Base-by-base conservation (phyloP, 1,140 invertebrate species). In the Aphis craccivora region DNA sequence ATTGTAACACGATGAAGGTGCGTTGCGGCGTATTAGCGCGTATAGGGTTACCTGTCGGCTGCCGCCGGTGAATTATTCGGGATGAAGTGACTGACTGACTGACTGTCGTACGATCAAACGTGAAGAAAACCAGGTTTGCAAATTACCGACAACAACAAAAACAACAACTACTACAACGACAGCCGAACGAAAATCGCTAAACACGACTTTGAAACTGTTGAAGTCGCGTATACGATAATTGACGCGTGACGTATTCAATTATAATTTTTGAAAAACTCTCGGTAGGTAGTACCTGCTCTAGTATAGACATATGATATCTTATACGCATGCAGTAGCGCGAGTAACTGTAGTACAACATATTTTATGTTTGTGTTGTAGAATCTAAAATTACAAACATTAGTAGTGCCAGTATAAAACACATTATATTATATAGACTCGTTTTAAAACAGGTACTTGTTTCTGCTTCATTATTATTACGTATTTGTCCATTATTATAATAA, bases 291-390 rank as follows among this genome's bases (percentile, higher is more conserved):
- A n/a, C 18, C 48, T 11, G 9, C 23, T 51, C 48, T 51, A 18
- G 14, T 51, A 18, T 4, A 20, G 60, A n/a, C 60, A 76, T 35
- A 4, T 76, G 30, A 76, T 37, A 37, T 40, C 22, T 37, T 37
- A 45, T 45, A 11, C 9, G 23, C 22, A 1, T 2, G 35, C 81
- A 83, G 81, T 40, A 22, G 81, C 20, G 22, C 11, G 18, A 18
- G 37, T 86, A 86, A 86, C 84, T 86, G 84, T 86, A 86, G 84
- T 86, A 86, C 22, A 86, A 18, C 48, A 51, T 51, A 51, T 51
- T 86, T 43, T 86, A 86, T 86, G 40, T 86, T 86, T 86, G 37
- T 25, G 25, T 86, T 45, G 4, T 45, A 45, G 40, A 30, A 86
- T 40, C 11, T 43, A 30, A 30, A 45, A 30, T 86, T 45, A 86